Evolutionary conservation across 2,888 invertebrate species (phyloP).

Genomic region (Andrena trimmerana): DNA sequence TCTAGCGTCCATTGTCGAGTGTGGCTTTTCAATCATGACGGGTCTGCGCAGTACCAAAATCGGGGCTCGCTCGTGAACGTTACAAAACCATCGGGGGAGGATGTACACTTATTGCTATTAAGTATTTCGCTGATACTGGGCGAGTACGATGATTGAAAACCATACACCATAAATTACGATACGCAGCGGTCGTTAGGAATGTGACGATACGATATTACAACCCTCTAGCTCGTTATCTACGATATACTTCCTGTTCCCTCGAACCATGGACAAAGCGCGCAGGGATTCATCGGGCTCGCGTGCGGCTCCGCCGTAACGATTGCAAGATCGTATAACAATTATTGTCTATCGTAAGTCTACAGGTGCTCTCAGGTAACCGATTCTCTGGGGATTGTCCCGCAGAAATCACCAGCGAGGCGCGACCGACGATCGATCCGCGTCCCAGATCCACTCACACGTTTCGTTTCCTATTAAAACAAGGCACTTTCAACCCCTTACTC

Average conservation of each 20-base stretch:
- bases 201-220: not conserved
- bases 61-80: not conserved
- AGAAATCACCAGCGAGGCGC: conserved; percentile 50
- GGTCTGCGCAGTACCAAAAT: conserved; percentile 11
- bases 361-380: conserved; percentile 68
- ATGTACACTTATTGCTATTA: conserved; percentile 5
- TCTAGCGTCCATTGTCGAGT: conserved; percentile 27
- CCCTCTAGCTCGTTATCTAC: not conserved
- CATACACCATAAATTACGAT: conserved; percentile 21
- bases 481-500: conserved; percentile 49
- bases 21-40: conserved; percentile 22
- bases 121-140: conserved; percentile 20
- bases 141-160: conserved; percentile 20
- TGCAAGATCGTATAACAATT: conserved; percentile 52
- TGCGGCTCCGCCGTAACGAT: not conserved
- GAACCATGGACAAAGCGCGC: conserved; percentile 3
- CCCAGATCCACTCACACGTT: conserved; percentile 27
- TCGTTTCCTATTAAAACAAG: conserved; percentile 37
- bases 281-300: not conserved
- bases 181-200: conserved; percentile 6
- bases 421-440: conserved; percentile 22
- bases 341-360: conserved; percentile 67
- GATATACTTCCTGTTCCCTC: not conserved
- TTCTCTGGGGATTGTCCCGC: conserved; percentile 56
- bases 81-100: not conserved